Evolutionary conservation across 2,113 vertebrate genomes (phyloP), one percentile per base, ranked within the genome.

Genomic region (Clarias batrachus): DNA sequence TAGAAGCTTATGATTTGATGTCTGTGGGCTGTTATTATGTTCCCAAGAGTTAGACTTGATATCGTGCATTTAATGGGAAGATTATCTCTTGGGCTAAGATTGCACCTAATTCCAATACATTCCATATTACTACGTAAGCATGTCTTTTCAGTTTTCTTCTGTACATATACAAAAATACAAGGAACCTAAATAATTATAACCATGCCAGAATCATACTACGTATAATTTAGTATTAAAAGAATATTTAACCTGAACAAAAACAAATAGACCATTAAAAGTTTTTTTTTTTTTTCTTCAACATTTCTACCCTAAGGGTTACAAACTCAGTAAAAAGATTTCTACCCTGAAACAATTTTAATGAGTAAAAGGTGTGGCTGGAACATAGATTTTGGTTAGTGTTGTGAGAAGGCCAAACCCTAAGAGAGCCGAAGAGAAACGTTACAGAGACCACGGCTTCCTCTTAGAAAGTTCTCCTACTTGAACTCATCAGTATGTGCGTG

Each of bases 401-500:
- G 25, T 60, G 23, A 68, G 27, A 59, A 21, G 6, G 27, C 27
- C n/a, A 65, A 85, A 57, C 60, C 48, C 65, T n/a, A 23, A 62
- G 12, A 60, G 6, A 52, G 33, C 4, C 56, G 74, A 76, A 74
- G 65, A 86, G 79, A 76, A 62, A 66, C 52, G 76, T 60, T 81
- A n/a, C 65, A 52, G 17, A 86, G 56, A 59, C 48, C 77, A 33
- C 41, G 4, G 59, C 73, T 87, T 87, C 86, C 86, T 83, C 62
- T 87, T 33, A 23, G 62, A 62, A 68, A 83, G 81, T 83, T 83
- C 86, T 83, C 86, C 3, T 63, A 77, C 25, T 57, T 83, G 11
- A 59, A 71, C 33, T n/a, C 4, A 21, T 41, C 10, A 70, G 41
- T 14, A 77, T 63, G 23, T 21, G 57, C 30, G 9, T 25, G 14